Percentiles rank a stretch among this genome's conserved stretches.
phyloP scores from a whole-genome alignment of 2,888 invertebrate species.

The Nymphalis polychloros region DNA sequence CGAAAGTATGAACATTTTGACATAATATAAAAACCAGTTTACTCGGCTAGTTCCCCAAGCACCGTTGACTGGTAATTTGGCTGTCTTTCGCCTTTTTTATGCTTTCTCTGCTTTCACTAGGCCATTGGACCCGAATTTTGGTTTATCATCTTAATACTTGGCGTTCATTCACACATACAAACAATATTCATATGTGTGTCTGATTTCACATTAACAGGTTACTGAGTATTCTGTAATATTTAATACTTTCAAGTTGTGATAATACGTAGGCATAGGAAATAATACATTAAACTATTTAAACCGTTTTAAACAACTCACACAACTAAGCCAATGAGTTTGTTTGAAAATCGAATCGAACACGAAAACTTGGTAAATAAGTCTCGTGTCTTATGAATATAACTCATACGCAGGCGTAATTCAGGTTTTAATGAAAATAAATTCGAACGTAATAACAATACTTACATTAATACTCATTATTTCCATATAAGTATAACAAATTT shows the following conservation, averaged over 20 bases:
- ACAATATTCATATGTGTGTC: neutral
- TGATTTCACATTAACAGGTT: neutral
- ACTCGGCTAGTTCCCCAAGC: conserved; percentile 27
- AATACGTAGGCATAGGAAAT: too few species aligned
- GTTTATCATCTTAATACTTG: conserved; percentile 25
- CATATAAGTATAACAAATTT: neutral
- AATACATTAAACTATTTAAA: neutral
- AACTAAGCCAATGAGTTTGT: neutral
- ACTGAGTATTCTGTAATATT: neutral
- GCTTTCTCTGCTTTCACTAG: conserved; percentile 48
- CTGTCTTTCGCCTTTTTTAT: conserved; percentile 42
- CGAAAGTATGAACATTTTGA: conserved; percentile 12
- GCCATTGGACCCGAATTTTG: conserved; percentile 40
- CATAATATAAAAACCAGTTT: conserved; percentile 31
- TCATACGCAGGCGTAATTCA: too few species aligned
- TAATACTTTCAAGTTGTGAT: conserved; percentile 2
- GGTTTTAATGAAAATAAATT: too few species aligned
- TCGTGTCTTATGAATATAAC: neutral
- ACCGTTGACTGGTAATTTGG: conserved; percentile 43
- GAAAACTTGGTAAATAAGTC: neutral
- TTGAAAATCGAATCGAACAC: neutral
- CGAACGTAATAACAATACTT: too few species aligned
- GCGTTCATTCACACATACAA: neutral
- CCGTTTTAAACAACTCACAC: neutral
- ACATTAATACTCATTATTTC: neutral